Conservation (phyloP, 2,888 invertebrate species). For the Seira ritae region DNA sequence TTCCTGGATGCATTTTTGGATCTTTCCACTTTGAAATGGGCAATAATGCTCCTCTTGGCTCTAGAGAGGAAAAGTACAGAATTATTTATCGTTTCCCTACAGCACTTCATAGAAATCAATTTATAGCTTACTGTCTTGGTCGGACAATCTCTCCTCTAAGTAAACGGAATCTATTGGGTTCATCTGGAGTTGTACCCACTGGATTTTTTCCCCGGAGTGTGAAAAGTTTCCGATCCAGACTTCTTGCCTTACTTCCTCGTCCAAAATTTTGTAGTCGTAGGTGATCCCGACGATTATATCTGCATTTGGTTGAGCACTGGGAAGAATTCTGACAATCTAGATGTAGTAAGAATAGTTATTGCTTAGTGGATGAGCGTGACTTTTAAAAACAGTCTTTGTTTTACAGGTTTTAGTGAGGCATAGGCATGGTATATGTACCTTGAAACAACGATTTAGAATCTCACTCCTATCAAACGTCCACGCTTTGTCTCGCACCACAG, state of each 20-base stretch:
- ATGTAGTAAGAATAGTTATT: neutral
- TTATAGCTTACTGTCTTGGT: neutral
- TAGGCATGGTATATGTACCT: no score
- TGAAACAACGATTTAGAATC: slow-evolving; percentile 63
- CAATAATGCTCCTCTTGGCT: neutral
- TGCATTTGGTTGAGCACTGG: slow-evolving; percentile 18
- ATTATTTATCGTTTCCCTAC: slow-evolving; percentile 9
- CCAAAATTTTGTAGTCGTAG: slow-evolving; percentile 48
- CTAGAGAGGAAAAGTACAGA: neutral
- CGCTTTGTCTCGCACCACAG: slow-evolving; percentile 36
- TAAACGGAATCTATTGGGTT: slow-evolving; percentile 2
- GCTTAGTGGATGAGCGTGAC: no score
- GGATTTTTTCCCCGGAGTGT: slow-evolving; percentile 28
- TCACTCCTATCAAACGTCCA: slow-evolving; percentile 52
- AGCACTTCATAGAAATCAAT: neutral
- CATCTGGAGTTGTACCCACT: slow-evolving; percentile 33
- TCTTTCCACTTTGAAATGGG: slow-evolving; percentile 32
- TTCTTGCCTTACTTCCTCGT: slow-evolving; percentile 39
- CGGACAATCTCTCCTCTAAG: neutral
- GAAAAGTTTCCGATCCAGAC: slow-evolving; percentile 59
- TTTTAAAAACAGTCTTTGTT: no score
- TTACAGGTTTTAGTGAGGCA: no score
- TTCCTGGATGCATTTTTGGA: slow-evolving; percentile 19
- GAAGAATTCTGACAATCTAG: slow-evolving; percentile 59
- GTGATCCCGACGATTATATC: slow-evolving; percentile 67